phyloP scores from a whole-genome alignment of 1,140 invertebrate genomes.

The Dendroctonus ponderosae region DNA sequence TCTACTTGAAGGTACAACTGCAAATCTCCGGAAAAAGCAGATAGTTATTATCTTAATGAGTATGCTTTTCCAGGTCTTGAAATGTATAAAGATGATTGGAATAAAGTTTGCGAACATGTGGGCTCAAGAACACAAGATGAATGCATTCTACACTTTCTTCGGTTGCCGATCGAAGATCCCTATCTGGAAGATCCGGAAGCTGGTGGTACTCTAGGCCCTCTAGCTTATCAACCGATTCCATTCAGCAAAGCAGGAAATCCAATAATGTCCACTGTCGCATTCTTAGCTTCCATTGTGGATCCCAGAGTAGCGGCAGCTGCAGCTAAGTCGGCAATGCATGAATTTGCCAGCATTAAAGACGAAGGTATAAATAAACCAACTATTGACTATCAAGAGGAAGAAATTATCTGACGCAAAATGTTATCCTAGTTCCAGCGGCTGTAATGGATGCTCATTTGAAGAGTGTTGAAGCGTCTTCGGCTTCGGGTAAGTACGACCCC shows the following conservation, averaged over 20 bases:
- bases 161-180: constrained; percentile 97
- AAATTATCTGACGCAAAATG: not conserved
- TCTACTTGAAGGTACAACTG: constrained; percentile 74
- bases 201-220: constrained; percentile 79
- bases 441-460: constrained; percentile 94
- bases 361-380: constrained; percentile 55
- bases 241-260: constrained; percentile 98
- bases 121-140: constrained; percentile 97
- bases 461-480: constrained; percentile 85
- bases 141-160: constrained; percentile 96
- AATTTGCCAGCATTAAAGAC: constrained; percentile 90
- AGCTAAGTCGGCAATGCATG: constrained; percentile 96
- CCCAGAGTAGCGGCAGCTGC: constrained; percentile 95
- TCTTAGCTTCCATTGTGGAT: constrained; percentile 97
- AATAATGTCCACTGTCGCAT: constrained; percentile 99
- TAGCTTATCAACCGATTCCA: constrained; percentile 96
- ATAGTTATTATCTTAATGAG: not conserved
- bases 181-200: constrained; percentile 88
- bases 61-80: constrained; percentile 65
- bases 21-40: not conserved
- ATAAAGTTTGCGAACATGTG: constrained; percentile 97
- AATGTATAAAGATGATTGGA: constrained; percentile 99
- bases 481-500: constrained; percentile 77
- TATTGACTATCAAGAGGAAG: not conserved
- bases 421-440: constrained; percentile 74